A percentile compares a stretch with the other conserved stretches of the same genome.
Evolutionary conservation across 1,140 invertebrate genomes (phyloP).

Genomic region (Elymnias hypermnestra): DNA sequence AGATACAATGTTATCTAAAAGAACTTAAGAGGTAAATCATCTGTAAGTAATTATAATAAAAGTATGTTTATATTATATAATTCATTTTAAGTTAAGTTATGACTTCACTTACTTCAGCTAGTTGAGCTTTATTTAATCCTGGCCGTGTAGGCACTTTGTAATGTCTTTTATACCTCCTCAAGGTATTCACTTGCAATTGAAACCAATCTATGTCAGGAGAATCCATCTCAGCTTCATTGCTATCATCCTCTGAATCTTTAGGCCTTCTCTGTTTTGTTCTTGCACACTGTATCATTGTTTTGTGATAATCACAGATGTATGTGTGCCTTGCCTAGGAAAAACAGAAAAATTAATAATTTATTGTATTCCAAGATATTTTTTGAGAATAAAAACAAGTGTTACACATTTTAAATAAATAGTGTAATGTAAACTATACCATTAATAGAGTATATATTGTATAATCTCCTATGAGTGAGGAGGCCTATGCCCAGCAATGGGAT

Average conservation of each 20-base stretch:
- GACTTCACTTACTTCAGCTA: slow-evolving; percentile 97
- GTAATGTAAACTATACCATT: too few species aligned
- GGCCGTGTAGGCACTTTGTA: slow-evolving; percentile 94
- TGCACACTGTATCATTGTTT: slow-evolving; percentile 95
- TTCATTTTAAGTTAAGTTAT: too few species aligned
- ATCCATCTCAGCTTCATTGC: slow-evolving; percentile 91
- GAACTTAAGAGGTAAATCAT: too few species aligned
- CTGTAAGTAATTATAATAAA: too few species aligned
- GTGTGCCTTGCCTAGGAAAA: slow-evolving; percentile 89
- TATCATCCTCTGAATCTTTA: slow-evolving; percentile 95
- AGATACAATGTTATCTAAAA: too few species aligned
- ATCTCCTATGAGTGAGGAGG: too few species aligned
- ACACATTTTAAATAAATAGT: too few species aligned
- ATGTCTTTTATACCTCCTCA: slow-evolving; percentile 94
- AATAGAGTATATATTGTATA: too few species aligned
- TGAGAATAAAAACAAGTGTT: too few species aligned
- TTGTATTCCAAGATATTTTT: too few species aligned
- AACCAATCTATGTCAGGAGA: slow-evolving; percentile 94
- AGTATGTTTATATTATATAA: too few species aligned
- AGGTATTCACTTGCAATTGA: slow-evolving; percentile 94
- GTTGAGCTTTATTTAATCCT: slow-evolving; percentile 94
- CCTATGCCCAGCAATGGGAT: too few species aligned
- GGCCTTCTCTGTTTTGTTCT: slow-evolving; percentile 88
- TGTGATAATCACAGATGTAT: slow-evolving; percentile 98
- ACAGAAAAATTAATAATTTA: slow-evolving; percentile 6